phyloP scores from a whole-genome alignment of 2,888 invertebrate species.

The Entomobrya multifasciata region DNA sequence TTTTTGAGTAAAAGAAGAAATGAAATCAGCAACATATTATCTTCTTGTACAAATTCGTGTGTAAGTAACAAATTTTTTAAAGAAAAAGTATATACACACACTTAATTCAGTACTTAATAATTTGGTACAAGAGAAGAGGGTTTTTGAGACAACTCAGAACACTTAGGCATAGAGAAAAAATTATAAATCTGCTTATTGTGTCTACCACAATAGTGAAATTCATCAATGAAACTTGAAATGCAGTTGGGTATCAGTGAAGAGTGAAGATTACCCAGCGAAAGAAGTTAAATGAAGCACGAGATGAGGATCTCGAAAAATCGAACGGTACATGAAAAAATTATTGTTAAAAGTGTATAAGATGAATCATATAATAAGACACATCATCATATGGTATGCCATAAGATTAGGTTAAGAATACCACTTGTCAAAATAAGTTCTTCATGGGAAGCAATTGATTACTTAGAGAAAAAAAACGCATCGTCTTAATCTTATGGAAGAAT shows the following conservation, averaged over 20 bases:
- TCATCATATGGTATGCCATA: background rate
- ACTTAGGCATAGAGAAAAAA: background rate
- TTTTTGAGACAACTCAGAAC: constrained; percentile 12
- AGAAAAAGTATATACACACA: background rate
- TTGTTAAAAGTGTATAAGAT: background rate
- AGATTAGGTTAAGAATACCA: constrained; percentile 38
- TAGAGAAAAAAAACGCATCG: background rate
- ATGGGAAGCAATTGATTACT: constrained; percentile 28
- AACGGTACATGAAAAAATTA: constrained; percentile 51
- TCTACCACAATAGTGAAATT: constrained; percentile 33
- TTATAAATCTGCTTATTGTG: background rate
- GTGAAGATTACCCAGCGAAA: constrained; percentile 19
- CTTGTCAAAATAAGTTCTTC: constrained; percentile 19
- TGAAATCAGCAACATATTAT: constrained; percentile 16
- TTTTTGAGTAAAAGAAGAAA: constrained; percentile 11
- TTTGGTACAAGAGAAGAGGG: constrained; percentile 35
- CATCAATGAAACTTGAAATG: constrained; percentile 33
- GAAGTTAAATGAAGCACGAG: constrained; percentile 57
- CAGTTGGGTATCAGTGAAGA: constrained; percentile 33
- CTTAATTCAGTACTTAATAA: constrained; percentile 14
- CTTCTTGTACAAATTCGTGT: background rate
- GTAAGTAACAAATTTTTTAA: background rate
- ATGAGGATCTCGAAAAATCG: constrained; percentile 21
- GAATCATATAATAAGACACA: background rate
- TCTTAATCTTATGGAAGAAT: constrained; percentile 43